Evolutionary conservation across 2,888 invertebrate genomes (phyloP).

Genomic region (Drosophila anomalata): DNA sequence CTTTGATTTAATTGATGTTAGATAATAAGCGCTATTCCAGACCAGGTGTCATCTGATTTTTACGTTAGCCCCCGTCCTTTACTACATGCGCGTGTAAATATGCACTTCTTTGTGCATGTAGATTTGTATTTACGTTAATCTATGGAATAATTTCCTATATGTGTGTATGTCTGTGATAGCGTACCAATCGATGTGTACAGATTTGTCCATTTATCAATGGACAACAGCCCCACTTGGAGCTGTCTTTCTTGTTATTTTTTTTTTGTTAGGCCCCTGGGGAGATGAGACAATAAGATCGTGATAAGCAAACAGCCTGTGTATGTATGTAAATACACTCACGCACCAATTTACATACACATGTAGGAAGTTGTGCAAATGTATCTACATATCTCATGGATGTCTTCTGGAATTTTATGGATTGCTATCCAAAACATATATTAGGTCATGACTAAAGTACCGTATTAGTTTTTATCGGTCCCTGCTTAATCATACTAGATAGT

Average conservation of each 20-base stretch:
- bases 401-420: neutral
- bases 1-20: slow-evolving; percentile 30
- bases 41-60: slow-evolving; percentile 2
- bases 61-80: slow-evolving; percentile 12
- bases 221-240: neutral
- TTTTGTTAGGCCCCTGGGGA: slow-evolving; percentile 1
- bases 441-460: slow-evolving; percentile 13
- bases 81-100: slow-evolving; percentile 11
- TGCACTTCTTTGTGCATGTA: slow-evolving; percentile 26
- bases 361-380: slow-evolving; percentile 1
- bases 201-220: slow-evolving; percentile 27
- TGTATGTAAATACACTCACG: neutral
- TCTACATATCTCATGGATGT: neutral
- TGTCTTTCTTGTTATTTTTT: neutral
- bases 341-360: neutral
- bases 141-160: slow-evolving; percentile 20
- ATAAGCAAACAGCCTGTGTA: slow-evolving; percentile 8
- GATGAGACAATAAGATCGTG: slow-evolving; percentile 26
- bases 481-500: neutral
- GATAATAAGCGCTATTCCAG: slow-evolving; percentile 38
- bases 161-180: slow-evolving; percentile 3
- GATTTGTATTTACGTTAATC: slow-evolving; percentile 30
- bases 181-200: slow-evolving; percentile 35
- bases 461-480: slow-evolving; percentile 15
- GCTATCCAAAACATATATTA: slow-evolving; percentile 6